Base-by-base conservation (phyloP, 2,797 vertebrate genomes). In the Petrocephalus schoutedeni region DNA sequence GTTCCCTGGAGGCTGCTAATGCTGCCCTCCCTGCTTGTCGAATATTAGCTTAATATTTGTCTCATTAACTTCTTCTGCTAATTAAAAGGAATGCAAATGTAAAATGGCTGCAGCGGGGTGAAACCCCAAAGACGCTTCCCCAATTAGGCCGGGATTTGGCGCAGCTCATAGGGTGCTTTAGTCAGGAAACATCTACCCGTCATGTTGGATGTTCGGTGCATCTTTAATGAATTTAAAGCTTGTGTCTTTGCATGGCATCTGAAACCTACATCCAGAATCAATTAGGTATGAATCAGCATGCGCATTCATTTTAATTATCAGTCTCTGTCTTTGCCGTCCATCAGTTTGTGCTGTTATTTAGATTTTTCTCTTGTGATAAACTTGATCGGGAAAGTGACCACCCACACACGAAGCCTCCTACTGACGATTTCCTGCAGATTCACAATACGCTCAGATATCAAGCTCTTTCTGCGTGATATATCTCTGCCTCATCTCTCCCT, bases 401-500 rank as follows among this genome's bases (percentile, higher is more conserved):
- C 49, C 51, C 21, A 54, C 82, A 14, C 49, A 54, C 28, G 10
- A 28, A 32, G 4, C 45, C 80, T 54, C 80, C 80, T 84, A 14
- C 82, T 85, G 80, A 83, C 21, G 21, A 51, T 85, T 85, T 36
- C 6, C 54, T 54, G 51, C 21, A 85, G 54, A 85, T 56, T 54
- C 7, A 28, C 5, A 32, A 53, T 85, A 85, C 3, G 41, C 28
- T 71, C 16, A 85, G 53, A 28, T 54, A 85, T 85, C 12, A 28
- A 32, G 51, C 19, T 14, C 4, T 71, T 23, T 85, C 19, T 54
- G 54, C 54, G 51, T 32, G 54, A 77, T 84, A 9, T 83, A 64
- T 83, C 80, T 88, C 32, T 53, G 77, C 45, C 21, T 53, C 36
- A 36, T 56, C 91, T 89, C 91, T 67, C 88, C 86, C 71, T 77